These are phyloP conservation scores for Acrocephalus kingi DNA, from an alignment of 2,113 vertebrate species.

Conservation along the genomic window DNA sequence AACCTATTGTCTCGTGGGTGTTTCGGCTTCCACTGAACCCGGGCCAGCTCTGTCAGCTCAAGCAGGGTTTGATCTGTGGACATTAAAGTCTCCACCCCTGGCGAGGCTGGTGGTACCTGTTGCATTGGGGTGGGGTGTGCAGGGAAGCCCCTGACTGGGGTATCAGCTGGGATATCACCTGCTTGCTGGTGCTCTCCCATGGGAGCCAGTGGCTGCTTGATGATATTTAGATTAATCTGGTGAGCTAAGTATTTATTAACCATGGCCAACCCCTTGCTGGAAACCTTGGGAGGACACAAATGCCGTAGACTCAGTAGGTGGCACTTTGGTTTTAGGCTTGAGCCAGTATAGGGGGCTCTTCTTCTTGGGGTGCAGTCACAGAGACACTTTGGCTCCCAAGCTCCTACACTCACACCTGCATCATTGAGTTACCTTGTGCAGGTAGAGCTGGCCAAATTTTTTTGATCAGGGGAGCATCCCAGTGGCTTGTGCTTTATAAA, in stretches of 20 bases:
- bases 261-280: background rate
- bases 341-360: background rate
- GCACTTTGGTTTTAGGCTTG: background rate
- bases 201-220: background rate
- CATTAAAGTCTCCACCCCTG: background rate
- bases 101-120: background rate
- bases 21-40: background rate
- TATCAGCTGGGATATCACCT: background rate
- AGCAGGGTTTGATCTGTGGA: background rate
- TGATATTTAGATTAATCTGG: background rate
- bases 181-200: accelerated
- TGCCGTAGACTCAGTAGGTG: background rate
- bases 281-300: background rate
- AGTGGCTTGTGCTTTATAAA: background rate
- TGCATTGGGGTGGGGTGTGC: background rate
- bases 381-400: accelerated
- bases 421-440: accelerated
- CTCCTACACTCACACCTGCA: background rate
- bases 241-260: background rate
- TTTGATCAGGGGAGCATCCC: background rate
- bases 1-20: accelerated
- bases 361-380: background rate
- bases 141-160: background rate
- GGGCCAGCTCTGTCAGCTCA: accelerated
- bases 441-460: background rate